Conservation (phyloP, 1,140 invertebrate species). For the Agrypnia vestita region DNA sequence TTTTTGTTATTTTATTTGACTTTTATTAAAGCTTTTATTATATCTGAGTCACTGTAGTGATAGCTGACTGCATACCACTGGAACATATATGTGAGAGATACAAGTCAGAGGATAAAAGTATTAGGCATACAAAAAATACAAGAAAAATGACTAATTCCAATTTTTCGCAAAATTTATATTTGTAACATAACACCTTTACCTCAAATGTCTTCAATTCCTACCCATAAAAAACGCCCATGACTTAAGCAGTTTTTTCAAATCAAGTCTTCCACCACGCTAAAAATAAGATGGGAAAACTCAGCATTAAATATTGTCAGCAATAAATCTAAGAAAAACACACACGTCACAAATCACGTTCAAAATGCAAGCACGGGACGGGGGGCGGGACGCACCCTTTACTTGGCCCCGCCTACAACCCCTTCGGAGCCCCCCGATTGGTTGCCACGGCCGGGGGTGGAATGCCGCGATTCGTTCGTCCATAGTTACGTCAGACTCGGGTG, state of each 20-base stretch:
- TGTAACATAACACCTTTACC: no score
- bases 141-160: no score
- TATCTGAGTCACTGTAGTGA: no score
- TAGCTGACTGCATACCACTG: no score
- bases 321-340: conserved; percentile 12
- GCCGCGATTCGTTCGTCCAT: conserved; percentile 5
- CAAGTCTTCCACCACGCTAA: background rate
- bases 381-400: background rate
- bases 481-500: conserved; percentile 31
- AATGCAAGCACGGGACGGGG: conserved; percentile 12
- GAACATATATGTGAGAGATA: no score
- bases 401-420: background rate
- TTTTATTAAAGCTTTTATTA: no score
- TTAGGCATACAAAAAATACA: no score
- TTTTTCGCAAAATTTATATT: no score
- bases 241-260: background rate
- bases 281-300: conserved; percentile 17
- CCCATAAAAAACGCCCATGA: no score
- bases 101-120: no score
- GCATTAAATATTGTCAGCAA: conserved; percentile 23
- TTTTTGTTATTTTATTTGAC: no score
- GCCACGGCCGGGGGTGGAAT: conserved; percentile 1
- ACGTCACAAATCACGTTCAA: conserved; percentile 41
- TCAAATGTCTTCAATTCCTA: no score
- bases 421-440: conserved; percentile 9